Percentiles rank a stretch among this genome's conserved stretches.
Evolutionary conservation across 92 coral and sea anemone genomes (phyloP).

Genomic region (Hydrozoanthus gracilis): DNA sequence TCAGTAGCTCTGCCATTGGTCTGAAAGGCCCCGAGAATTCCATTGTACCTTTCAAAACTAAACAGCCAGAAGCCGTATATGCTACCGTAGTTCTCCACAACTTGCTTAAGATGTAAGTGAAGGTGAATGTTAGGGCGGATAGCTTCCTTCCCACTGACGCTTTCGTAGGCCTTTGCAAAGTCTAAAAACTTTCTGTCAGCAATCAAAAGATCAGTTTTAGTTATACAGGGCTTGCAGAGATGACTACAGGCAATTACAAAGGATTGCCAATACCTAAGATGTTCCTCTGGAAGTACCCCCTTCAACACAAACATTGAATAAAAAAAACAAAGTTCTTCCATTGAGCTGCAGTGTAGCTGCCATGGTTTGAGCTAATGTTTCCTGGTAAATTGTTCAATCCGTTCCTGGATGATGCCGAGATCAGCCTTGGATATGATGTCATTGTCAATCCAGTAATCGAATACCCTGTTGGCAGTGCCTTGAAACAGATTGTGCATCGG

Average conservation of each 20-base stretch:
- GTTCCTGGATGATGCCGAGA: neutral
- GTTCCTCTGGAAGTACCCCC: neutral
- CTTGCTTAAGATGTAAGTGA: constrained; percentile 35
- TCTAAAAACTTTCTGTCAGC: constrained; percentile 47
- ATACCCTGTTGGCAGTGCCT: too few species aligned
- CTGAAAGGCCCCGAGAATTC: constrained; percentile 54
- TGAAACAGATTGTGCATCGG: too few species aligned
- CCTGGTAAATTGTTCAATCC: neutral
- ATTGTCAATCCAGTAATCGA: too few species aligned
- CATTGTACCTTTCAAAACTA: constrained; percentile 70
- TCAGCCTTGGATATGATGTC: neutral
- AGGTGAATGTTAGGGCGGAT: constrained; percentile 51
- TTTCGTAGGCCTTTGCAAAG: constrained; percentile 18
- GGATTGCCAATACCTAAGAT: constrained; percentile 65
- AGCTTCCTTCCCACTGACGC: constrained; percentile 39
- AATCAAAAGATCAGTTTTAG: constrained; percentile 44
- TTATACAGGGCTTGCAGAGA: constrained; percentile 61
- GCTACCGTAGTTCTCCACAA: constrained; percentile 55
- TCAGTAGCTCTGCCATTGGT: constrained; percentile 60
- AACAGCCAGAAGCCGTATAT: constrained; percentile 72
- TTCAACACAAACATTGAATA: neutral
- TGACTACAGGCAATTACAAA: constrained; percentile 68
- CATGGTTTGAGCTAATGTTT: neutral
- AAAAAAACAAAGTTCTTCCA: neutral
- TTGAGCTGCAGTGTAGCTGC: neutral